A percentile compares a stretch with the other conserved stretches of the same genome.
Conservation (phyloP, 2,888 invertebrate genomes). For the Cosmia pyralina region DNA sequence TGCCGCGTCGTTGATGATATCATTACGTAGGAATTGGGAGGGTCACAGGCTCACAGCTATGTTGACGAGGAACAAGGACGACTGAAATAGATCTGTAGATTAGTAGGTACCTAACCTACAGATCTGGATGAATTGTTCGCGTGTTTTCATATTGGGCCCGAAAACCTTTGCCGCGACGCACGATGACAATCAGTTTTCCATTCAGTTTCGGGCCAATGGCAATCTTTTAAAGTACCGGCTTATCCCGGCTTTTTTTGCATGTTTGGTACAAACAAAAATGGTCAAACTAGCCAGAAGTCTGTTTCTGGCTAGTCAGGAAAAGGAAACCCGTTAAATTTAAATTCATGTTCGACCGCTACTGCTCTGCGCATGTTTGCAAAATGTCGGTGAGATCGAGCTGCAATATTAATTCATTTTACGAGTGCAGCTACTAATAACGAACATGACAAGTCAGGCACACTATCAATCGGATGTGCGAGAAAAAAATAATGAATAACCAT, state of each 20-base stretch:
- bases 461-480: conserved; percentile 18
- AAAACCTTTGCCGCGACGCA: not conserved
- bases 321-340: conserved; percentile 25
- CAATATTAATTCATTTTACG: conserved; percentile 33
- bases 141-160: conserved; percentile 2
- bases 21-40: conserved; percentile 67
- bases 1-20: conserved; percentile 69
- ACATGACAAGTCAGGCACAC: not conserved
- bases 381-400: conserved; percentile 12
- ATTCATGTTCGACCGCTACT: conserved; percentile 17
- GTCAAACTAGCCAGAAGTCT: not conserved
- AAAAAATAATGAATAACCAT: conserved; percentile 30
- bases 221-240: not conserved
- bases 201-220: not conserved
- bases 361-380: conserved; percentile 16
- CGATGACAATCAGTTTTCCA: not conserved
- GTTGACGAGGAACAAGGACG: conserved; percentile 55
- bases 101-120: not conserved
- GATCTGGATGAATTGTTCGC: conserved; percentile 24
- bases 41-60: conserved; percentile 56
- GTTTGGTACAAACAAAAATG: not conserved
- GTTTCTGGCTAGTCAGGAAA: conserved; percentile 18
- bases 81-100: conserved; percentile 53
- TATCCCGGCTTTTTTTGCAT: not conserved
- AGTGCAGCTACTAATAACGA: conserved; percentile 11